Conservation (phyloP, 1,140 invertebrate species). For the Drosophila orosa region DNA sequence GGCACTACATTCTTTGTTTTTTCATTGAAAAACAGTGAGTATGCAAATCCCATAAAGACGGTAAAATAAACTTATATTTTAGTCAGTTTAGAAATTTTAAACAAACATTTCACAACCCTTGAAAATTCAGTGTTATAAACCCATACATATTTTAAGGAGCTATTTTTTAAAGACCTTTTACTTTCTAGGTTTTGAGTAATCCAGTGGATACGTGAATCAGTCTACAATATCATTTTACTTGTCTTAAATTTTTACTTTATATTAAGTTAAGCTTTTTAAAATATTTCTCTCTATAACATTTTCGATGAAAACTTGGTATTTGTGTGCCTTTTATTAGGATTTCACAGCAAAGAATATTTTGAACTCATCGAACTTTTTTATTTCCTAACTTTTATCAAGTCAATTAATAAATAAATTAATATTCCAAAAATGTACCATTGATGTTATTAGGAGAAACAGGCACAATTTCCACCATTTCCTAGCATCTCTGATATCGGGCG, state of each 20-base stretch:
- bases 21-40: neutral
- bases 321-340: too few relatives aligned
- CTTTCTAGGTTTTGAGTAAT: too few relatives aligned
- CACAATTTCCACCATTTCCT: neutral
- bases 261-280: too few relatives aligned
- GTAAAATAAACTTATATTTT: neutral
- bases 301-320: too few relatives aligned
- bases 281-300: too few relatives aligned
- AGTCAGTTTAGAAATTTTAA: too few relatives aligned
- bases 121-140: neutral
- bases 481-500: constrained; percentile 20
- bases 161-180: too few relatives aligned
- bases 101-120: neutral
- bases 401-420: neutral
- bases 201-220: too few relatives aligned
- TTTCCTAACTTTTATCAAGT: neutral
- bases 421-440: neutral
- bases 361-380: neutral
- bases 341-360: too few relatives aligned
- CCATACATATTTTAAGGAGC: neutral
- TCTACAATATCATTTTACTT: too few relatives aligned
- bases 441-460: neutral
- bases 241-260: too few relatives aligned
- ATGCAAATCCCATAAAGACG: neutral
- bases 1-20: neutral